Evolutionary conservation across 1,140 invertebrate genomes (phyloP), one percentile per base, ranked within the genome.

Genomic region (Aphaenogaster floridana): DNA sequence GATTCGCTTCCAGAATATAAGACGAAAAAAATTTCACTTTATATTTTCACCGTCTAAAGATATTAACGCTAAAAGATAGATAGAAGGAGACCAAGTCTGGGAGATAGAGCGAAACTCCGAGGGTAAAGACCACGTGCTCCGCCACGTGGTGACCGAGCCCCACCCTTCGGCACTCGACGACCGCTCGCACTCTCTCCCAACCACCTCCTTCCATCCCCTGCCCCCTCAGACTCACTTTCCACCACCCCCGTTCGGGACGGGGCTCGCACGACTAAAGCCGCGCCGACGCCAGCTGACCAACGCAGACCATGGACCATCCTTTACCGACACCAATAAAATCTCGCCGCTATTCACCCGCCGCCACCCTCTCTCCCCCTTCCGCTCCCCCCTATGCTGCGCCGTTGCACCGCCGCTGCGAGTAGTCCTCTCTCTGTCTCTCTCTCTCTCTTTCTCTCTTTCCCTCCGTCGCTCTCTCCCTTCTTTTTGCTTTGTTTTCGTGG

Each of bases 261-360:
- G 86, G 78, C 59, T 86, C 78, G 89, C 84, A 74, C 87, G 90
- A 86, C 85, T 90, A 86, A 91, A 84, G 88, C 90, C 90, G 93
- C 94, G 94, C 93, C 93, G 93, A 92, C 92, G 92, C 92, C 92
- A 93, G 93, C 94, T 95, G 95, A 95, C 95, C 95, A 84, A 94
- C 92, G 88, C 93, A 93, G 90, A 84, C 80, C 80, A 76, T 95
- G 94, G 94, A 95, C 94, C 94, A 94, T 93, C 93, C 92, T 93
- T 87, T 80, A 90, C 92, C 90, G 91, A 84, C 88, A 86, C 78
- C 86, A 89, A 88, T 90, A 90, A 92, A 93, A 92, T 91, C 93
- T 92, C 88, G 71, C 87, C 89, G 90, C 87, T 89, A 89, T 88
- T 87, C 90, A 83, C 79, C 88, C 85, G 68, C 86, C 88, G 74